These are phyloP conservation scores for Eclectus roratus DNA, from an alignment of 2,113 vertebrate species.

Conservation along the genomic window DNA sequence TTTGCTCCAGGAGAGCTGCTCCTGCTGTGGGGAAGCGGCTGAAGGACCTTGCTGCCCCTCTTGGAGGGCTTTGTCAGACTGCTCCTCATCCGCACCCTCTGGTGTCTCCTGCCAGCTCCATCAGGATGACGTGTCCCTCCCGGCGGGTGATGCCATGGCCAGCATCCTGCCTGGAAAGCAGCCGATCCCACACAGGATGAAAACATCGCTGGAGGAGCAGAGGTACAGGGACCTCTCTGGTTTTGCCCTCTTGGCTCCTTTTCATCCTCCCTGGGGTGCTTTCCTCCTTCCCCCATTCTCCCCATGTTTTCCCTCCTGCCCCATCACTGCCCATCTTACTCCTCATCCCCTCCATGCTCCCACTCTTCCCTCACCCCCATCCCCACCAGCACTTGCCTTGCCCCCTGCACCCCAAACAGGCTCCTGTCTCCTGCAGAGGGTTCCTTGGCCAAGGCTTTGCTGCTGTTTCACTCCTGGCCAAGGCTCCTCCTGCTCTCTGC, in stretches of 20 bases:
- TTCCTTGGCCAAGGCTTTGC: not conserved
- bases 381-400: not conserved
- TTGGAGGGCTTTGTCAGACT: not conserved
- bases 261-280: not conserved
- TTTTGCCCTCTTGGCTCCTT: not conserved
- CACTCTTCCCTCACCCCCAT: not conserved
- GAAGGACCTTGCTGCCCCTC: not conserved
- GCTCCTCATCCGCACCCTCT: not conserved
- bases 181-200: rapidly evolving
- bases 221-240: rapidly evolving
- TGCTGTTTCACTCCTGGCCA: not conserved
- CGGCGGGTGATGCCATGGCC: rapidly evolving
- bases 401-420: not conserved
- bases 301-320: not conserved
- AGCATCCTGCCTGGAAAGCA: not conserved
- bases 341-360: not conserved
- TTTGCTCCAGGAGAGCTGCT: not conserved
- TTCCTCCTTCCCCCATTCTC: not conserved
- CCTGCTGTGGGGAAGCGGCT: not conserved
- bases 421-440: not conserved
- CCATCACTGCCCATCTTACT: not conserved
- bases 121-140: not conserved
- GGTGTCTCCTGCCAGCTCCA: not conserved
- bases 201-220: rapidly evolving
- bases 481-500: not conserved